Evolutionary conservation across 2,797 vertebrate species (phyloP).

Genomic region (Todus mexicanus): DNA sequence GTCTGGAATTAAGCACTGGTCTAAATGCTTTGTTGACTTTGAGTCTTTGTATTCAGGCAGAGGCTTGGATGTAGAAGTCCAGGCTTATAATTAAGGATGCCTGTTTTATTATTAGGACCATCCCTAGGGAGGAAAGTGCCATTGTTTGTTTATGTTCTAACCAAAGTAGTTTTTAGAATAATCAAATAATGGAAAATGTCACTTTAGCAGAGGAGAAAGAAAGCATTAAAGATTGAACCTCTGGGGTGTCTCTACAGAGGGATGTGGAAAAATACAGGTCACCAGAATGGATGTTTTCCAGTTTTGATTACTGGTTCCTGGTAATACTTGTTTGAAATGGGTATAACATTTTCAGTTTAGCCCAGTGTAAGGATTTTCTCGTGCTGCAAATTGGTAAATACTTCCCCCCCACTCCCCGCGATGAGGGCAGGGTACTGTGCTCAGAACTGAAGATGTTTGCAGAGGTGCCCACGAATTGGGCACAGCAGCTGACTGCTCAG

Average conservation of each 20-base stretch:
- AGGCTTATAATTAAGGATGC: background rate
- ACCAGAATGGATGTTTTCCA: background rate
- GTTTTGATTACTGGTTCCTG: background rate
- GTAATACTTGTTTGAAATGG: background rate
- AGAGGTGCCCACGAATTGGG: background rate
- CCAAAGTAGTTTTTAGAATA: background rate
- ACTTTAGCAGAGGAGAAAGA: background rate
- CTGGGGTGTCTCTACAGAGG: background rate
- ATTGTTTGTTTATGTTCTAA: background rate
- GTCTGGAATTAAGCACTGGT: background rate
- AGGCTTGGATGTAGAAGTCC: background rate
- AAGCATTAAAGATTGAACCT: background rate
- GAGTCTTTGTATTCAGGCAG: background rate
- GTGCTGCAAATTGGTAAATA: background rate
- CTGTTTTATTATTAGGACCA: background rate
- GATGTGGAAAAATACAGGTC: background rate
- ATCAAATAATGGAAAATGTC: constrained; percentile 15
- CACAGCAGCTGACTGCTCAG: background rate
- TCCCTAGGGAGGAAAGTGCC: background rate
- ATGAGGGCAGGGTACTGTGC: background rate
- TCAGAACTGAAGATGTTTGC: background rate
- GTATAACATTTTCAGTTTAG: background rate
- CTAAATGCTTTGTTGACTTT: background rate
- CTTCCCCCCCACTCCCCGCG: background rate
- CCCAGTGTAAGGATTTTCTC: background rate